phyloP scores from a whole-genome alignment of 2,113 vertebrate species.

The Menura novaehollandiae region DNA sequence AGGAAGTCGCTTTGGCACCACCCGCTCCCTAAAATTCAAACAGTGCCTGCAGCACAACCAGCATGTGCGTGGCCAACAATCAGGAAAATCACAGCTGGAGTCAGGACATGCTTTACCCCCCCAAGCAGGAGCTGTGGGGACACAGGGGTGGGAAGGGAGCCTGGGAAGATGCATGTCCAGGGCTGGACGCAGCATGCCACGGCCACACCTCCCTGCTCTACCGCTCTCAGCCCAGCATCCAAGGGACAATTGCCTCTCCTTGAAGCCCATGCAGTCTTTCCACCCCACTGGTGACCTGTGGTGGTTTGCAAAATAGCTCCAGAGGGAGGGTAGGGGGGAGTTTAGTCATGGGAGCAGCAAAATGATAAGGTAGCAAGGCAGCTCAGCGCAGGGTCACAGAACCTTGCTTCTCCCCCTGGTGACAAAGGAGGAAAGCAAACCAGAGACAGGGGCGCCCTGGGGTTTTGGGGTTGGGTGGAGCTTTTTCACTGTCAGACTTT shows the following conservation, averaged over 20 bases:
- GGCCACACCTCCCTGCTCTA: neutral
- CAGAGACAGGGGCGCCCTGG: neutral
- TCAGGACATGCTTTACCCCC: neutral
- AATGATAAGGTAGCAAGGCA: neutral
- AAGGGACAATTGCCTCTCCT: neutral
- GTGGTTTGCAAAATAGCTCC: neutral
- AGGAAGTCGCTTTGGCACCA: neutral
- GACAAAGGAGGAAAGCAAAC: neutral
- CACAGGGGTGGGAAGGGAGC: neutral
- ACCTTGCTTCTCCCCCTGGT: neutral
- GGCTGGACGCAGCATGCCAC: accelerated
- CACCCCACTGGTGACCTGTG: neutral
- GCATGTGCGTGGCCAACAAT: neutral
- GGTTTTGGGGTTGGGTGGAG: neutral
- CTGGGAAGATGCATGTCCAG: neutral
- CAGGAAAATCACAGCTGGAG: neutral
- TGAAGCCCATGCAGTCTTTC: accelerated
- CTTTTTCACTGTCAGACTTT: neutral
- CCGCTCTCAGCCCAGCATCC: neutral
- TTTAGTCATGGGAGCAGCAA: neutral
- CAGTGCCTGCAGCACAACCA: neutral
- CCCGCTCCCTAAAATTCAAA: neutral
- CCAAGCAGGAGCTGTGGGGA: neutral
- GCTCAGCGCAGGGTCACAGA: neutral
- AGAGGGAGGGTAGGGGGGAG: neutral